Evolutionary conservation across 2,888 invertebrate genomes (phyloP).

Genomic region (Tuta absoluta): DNA sequence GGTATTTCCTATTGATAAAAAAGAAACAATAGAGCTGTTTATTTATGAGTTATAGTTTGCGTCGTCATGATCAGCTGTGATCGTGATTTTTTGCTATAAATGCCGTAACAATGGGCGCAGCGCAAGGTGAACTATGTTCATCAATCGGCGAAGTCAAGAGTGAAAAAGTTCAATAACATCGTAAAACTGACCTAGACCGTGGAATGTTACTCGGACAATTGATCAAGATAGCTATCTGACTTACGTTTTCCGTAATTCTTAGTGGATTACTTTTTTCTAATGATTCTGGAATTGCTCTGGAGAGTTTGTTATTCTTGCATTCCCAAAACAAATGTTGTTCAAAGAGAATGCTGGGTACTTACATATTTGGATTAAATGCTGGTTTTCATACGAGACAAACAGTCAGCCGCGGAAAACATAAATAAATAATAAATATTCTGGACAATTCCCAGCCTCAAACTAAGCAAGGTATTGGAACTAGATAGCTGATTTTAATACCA

Average conservation of each 20-base stretch:
- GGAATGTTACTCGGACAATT: constrained; percentile 16
- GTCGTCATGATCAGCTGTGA: background rate
- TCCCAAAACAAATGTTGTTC: too few species aligned
- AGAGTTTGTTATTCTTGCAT: too few species aligned
- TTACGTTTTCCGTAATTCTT: background rate
- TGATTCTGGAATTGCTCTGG: too few species aligned
- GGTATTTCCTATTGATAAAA: background rate
- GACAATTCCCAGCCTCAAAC: too few species aligned
- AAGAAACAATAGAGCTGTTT: background rate
- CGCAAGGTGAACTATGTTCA: constrained; percentile 14
- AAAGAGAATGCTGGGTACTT: too few species aligned
- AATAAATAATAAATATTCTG: too few species aligned
- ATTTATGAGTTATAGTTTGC: background rate
- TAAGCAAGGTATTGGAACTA: too few species aligned
- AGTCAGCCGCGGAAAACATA: too few species aligned
- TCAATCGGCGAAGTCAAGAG: background rate
- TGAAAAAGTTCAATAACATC: constrained; percentile 19
- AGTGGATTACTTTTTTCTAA: too few species aligned
- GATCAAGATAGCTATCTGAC: background rate
- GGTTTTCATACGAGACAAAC: too few species aligned
- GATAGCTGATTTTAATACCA: too few species aligned
- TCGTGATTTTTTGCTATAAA: constrained; percentile 11
- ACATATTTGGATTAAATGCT: too few species aligned
- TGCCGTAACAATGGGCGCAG: background rate
- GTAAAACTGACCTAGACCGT: constrained; percentile 17